These are phyloP conservation scores for Aphyosemion australe DNA, from an alignment of 2,113 vertebrate species.

Conservation along the genomic window DNA sequence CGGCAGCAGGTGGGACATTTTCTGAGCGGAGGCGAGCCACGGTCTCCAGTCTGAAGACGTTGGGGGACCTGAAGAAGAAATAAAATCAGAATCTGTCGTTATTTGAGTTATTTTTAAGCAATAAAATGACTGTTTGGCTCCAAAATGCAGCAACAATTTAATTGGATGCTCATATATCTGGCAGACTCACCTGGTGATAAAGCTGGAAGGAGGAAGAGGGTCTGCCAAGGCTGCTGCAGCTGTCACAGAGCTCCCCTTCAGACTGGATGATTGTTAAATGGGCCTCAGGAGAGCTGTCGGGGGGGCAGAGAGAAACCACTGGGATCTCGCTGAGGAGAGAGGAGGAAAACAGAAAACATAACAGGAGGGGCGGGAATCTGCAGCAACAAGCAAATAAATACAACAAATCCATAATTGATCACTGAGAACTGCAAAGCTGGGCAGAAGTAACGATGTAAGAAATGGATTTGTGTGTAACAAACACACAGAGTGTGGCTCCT, in stretches of 20 bases:
- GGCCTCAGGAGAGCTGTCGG: conserved; percentile 66
- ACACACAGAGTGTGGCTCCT: not conserved
- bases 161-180: conserved; percentile 4
- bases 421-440: conserved; percentile 5
- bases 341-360: not conserved
- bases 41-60: conserved; percentile 28
- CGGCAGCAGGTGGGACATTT: conserved; percentile 67
- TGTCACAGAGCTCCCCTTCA: conserved; percentile 69
- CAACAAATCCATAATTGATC: not conserved
- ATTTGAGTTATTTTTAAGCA: not conserved
- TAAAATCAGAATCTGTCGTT: not conserved
- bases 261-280: conserved; percentile 59
- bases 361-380: not conserved
- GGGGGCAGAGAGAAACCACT: conserved; percentile 75
- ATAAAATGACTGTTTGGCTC: conserved; percentile 9
- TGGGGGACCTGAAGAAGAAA: conserved; percentile 60
- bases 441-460: conserved; percentile 38
- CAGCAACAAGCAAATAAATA: not conserved
- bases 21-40: conserved; percentile 49
- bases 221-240: conserved; percentile 70
- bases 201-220: conserved; percentile 75
- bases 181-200: conserved; percentile 69
- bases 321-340: conserved; percentile 73
- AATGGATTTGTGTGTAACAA: conserved; percentile 27
- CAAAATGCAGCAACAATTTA: conserved; percentile 1